phyloP scores from a whole-genome alignment of 2,113 vertebrate species.

The Piliocolobus tephrosceles region DNA sequence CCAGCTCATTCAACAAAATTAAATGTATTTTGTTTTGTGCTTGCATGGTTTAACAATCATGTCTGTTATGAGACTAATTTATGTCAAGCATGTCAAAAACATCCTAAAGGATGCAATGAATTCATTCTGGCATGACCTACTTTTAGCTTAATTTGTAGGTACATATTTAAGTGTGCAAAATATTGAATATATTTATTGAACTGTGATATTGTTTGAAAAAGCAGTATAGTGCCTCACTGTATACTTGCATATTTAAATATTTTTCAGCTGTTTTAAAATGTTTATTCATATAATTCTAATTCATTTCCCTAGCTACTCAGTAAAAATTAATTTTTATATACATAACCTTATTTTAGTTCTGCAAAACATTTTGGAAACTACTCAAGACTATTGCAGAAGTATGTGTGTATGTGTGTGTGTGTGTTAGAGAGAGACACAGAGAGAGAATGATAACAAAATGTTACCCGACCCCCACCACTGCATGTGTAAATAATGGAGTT shows the following conservation, averaged over 20 bases:
- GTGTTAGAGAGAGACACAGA: neutral
- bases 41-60: constrained; percentile 83
- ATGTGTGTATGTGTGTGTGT: neutral
- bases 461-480: neutral
- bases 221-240: neutral
- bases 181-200: neutral
- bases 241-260: neutral
- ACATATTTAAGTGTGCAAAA: constrained; percentile 57
- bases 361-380: neutral
- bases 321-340: neutral
- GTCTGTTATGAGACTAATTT: constrained; percentile 83
- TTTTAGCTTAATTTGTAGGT: constrained; percentile 63
- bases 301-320: neutral
- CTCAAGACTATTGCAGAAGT: neutral
- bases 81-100: constrained; percentile 81
- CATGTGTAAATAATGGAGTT: neutral
- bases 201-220: neutral
- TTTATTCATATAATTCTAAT: neutral
- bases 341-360: neutral
- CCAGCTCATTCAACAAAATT: constrained; percentile 81
- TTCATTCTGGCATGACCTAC: constrained; percentile 53
- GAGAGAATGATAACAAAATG: neutral
- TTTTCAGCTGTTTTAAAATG: neutral
- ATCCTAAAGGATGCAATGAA: constrained; percentile 73
- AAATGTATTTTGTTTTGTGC: constrained; percentile 82